phyloP scores from a whole-genome alignment of 1,140 invertebrate genomes.

The Dendrolimus kikuchii region DNA sequence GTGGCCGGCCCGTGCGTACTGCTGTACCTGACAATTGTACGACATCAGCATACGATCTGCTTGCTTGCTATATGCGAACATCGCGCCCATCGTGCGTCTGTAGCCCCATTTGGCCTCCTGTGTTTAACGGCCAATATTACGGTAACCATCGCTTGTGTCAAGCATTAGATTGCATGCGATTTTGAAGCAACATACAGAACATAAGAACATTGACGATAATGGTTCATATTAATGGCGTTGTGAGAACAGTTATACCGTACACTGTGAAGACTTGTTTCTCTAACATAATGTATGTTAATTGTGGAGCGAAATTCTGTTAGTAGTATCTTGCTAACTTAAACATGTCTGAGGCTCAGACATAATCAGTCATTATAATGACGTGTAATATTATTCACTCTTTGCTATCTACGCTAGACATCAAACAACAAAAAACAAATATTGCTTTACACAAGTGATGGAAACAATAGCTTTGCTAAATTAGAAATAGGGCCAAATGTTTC shows the following conservation, averaged over 20 bases:
- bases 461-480: slow-evolving; percentile 4
- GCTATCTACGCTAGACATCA: slow-evolving; percentile 10
- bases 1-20: slow-evolving; percentile 54
- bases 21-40: slow-evolving; percentile 69
- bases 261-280: too few relatives aligned
- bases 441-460: slow-evolving; percentile 31
- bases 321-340: too few relatives aligned
- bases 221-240: too few relatives aligned
- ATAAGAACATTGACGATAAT: too few relatives aligned
- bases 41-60: slow-evolving; percentile 68
- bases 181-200: not conserved
- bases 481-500: slow-evolving; percentile 22
- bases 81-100: slow-evolving; percentile 66
- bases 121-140: slow-evolving; percentile 42
- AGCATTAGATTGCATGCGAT: slow-evolving; percentile 10
- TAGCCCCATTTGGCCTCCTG: slow-evolving; percentile 70
- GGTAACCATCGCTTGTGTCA: slow-evolving; percentile 27
- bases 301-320: too few relatives aligned
- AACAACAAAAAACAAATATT: slow-evolving; percentile 6
- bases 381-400: not conserved
- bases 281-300: too few relatives aligned
- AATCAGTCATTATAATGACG: not conserved
- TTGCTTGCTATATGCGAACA: slow-evolving; percentile 68
- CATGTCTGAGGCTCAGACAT: too few relatives aligned
- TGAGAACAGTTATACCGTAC: too few relatives aligned